Conservation (phyloP, 2,797 vertebrate genomes). For the Tarsius wallacei region DNA sequence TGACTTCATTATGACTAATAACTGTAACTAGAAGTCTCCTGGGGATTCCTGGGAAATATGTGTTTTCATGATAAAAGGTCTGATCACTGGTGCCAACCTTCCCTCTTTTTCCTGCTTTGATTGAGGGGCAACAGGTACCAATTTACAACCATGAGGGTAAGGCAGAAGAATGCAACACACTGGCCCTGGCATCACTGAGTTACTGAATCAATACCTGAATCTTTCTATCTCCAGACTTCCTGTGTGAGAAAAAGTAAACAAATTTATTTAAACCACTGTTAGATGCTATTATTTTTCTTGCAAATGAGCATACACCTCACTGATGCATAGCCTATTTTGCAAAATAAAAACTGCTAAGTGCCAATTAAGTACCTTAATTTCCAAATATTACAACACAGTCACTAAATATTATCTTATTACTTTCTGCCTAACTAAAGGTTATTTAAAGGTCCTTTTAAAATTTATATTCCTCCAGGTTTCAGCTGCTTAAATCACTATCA, state of each 20-base stretch:
- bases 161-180: not conserved
- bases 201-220: not conserved
- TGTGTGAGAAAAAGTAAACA: constrained; percentile 18
- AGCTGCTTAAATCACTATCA: not conserved
- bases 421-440: constrained; percentile 19
- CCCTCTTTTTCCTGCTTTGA: not conserved
- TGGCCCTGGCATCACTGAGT: not conserved
- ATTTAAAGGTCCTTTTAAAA: constrained; percentile 4
- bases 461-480: not conserved
- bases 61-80: not conserved
- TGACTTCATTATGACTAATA: not conserved
- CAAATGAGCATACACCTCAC: not conserved
- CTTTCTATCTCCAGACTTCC: constrained; percentile 14
- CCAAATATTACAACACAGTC: not conserved
- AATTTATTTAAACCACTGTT: not conserved
- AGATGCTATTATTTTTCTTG: not conserved
- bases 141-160: not conserved
- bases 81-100: not conserved
- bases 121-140: not conserved
- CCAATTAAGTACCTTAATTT: constrained; percentile 8
- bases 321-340: not conserved
- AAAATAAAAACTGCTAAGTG: not conserved
- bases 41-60: not conserved
- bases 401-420: not conserved
- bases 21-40: not conserved